Percentiles rank a stretch among this genome's conserved stretches.
phyloP scores from a whole-genome alignment of 53 echinoderm and acorn worm genomes.

The Arbacia lixula region DNA sequence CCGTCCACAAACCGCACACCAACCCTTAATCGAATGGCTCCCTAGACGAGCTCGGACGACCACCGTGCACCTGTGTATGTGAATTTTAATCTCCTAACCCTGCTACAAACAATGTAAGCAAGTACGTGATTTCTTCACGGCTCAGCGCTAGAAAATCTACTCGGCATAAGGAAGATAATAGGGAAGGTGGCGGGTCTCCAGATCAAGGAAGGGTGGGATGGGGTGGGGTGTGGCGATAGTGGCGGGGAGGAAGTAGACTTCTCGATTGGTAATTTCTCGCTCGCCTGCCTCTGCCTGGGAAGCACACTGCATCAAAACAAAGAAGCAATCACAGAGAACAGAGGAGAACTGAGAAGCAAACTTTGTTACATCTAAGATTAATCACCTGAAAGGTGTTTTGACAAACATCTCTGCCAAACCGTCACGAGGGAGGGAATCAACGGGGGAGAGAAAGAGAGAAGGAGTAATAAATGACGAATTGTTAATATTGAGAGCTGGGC shows the following conservation, averaged over 20 bases:
- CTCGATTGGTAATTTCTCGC: conserved; percentile 51
- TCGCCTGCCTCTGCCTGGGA: conserved; percentile 25
- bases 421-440: not conserved
- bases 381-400: conserved; percentile 57
- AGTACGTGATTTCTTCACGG: conserved; percentile 27
- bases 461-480: not conserved
- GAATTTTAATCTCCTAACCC: conserved; percentile 46
- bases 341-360: not conserved
- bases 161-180: too few species aligned
- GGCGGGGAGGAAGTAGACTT: too few species aligned
- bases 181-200: too few species aligned
- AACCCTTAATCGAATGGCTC: too few species aligned
- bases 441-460: not conserved
- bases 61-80: conserved; percentile 37
- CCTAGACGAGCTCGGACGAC: too few species aligned
- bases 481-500: not conserved
- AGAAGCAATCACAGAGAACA: conserved; percentile 39
- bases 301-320: conserved; percentile 28
- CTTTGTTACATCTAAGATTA: conserved; percentile 29
- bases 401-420: conserved; percentile 34
- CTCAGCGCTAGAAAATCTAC: too few species aligned
- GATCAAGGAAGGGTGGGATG: too few species aligned
- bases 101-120: conserved; percentile 39
- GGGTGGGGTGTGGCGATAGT: too few species aligned
- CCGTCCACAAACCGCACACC: too few species aligned